Evolutionary conservation across 2,797 vertebrate genomes (phyloP).

Genomic region (Tragelaphus oryx): DNA sequence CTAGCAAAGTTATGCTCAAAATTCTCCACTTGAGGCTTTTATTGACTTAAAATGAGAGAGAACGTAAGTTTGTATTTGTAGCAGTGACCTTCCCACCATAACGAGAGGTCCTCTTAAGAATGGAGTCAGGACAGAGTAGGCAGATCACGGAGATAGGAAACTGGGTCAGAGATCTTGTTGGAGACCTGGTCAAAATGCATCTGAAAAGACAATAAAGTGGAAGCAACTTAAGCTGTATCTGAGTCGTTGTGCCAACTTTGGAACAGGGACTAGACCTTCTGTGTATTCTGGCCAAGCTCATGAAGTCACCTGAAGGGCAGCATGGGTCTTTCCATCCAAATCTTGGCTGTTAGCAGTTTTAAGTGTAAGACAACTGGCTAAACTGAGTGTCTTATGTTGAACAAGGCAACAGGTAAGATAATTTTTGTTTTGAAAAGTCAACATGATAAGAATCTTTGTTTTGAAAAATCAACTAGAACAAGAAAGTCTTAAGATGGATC

Average conservation of each 20-base stretch:
- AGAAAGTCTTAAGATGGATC: not conserved
- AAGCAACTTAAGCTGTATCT: not conserved
- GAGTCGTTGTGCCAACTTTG: not conserved
- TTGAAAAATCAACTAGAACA: not conserved
- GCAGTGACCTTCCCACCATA: not conserved
- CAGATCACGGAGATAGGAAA: not conserved
- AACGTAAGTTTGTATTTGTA: not conserved
- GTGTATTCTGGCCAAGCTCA: not conserved
- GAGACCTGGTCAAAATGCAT: not conserved
- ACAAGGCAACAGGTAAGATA: not conserved
- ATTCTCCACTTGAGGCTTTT: not conserved
- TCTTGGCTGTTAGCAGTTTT: not conserved
- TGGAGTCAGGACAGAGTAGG: not conserved
- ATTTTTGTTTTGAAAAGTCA: not conserved
- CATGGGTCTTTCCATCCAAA: not conserved
- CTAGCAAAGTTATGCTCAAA: not conserved
- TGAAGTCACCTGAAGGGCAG: not conserved
- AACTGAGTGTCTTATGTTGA: not conserved
- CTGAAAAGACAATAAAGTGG: not conserved
- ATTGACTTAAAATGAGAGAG: not conserved
- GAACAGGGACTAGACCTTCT: not conserved
- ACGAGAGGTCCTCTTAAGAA: not conserved
- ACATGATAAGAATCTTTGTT: not conserved
- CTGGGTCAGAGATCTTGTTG: not conserved
- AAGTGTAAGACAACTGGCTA: not conserved